Conservation (phyloP, 2,113 vertebrate genomes). For the Dasypus novemcinctus region DNA sequence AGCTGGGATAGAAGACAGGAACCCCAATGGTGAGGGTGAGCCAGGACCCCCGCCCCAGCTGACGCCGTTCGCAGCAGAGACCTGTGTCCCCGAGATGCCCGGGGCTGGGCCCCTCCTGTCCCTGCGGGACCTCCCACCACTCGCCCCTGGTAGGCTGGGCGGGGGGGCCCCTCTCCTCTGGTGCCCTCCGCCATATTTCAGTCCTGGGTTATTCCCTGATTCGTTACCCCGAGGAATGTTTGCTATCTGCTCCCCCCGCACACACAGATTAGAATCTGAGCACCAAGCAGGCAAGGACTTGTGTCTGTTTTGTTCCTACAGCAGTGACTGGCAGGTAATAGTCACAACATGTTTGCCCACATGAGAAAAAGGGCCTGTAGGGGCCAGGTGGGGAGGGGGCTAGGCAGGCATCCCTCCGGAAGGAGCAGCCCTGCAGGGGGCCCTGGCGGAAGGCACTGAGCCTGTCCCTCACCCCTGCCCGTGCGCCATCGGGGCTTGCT, state of each 20-base stretch:
- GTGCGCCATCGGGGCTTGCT: accelerated
- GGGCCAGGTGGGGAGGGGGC: too few relatives aligned
- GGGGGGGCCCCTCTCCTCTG: neutral
- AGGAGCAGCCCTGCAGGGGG: too few relatives aligned
- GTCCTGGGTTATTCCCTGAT: neutral
- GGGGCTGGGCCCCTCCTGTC: neutral
- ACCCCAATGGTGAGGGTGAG: too few relatives aligned
- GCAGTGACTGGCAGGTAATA: accelerated
- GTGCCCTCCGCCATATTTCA: neutral
- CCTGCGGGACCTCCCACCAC: neutral
- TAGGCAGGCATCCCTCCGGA: neutral
- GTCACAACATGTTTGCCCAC: neutral
- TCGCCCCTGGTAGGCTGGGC: neutral
- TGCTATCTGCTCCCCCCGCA: neutral
- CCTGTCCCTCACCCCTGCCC: neutral
- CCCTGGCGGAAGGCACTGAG: too few relatives aligned
- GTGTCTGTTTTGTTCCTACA: neutral
- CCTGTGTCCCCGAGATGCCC: neutral
- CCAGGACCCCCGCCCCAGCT: neutral
- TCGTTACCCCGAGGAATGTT: accelerated
- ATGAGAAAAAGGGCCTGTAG: neutral
- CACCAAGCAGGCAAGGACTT: neutral
- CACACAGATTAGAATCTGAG: neutral
- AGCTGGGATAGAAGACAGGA: too few relatives aligned
- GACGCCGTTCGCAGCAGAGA: accelerated